Conservation (phyloP, 2,113 vertebrate genomes). For the Acrocephalus kingi region DNA sequence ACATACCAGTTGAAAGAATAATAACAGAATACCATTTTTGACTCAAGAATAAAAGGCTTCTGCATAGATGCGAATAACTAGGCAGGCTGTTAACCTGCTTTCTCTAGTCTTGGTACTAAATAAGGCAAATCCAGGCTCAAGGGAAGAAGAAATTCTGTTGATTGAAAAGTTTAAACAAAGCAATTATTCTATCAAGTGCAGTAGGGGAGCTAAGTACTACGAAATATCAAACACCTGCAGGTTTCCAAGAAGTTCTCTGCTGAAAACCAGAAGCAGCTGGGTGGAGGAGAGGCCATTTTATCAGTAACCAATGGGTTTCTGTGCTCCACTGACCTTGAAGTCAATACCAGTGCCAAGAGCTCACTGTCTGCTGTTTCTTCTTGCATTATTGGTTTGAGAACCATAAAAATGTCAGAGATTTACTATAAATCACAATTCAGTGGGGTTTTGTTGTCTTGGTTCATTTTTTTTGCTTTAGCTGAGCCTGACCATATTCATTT, state of each 20-base stretch:
- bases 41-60: conserved; percentile 61
- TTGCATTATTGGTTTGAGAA: conserved; percentile 50
- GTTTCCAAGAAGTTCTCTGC: background rate
- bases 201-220: background rate
- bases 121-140: background rate
- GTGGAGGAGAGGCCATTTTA: conserved; percentile 33
- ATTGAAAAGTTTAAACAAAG: conserved; percentile 37
- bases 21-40: conserved; percentile 63
- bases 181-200: background rate
- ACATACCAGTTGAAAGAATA: conserved; percentile 48
- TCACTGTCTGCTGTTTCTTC: background rate
- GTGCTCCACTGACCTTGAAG: conserved; percentile 50
- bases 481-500: background rate
- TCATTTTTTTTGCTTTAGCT: background rate
- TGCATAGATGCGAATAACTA: conserved; percentile 13
- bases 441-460: background rate
- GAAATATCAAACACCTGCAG: conserved; percentile 25
- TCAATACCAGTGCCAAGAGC: conserved; percentile 20
- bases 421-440: conserved; percentile 40
- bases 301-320: conserved; percentile 38
- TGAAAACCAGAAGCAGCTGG: conserved; percentile 53
- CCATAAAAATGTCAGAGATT: conserved; percentile 37
- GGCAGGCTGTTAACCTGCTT: conserved; percentile 46
- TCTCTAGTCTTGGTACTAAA: conserved; percentile 1
- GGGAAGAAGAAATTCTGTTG: background rate